Percentiles rank a stretch among this genome's conserved stretches.
Conservation (phyloP, 2,888 invertebrate species). For the Leptothorax acervorum region DNA sequence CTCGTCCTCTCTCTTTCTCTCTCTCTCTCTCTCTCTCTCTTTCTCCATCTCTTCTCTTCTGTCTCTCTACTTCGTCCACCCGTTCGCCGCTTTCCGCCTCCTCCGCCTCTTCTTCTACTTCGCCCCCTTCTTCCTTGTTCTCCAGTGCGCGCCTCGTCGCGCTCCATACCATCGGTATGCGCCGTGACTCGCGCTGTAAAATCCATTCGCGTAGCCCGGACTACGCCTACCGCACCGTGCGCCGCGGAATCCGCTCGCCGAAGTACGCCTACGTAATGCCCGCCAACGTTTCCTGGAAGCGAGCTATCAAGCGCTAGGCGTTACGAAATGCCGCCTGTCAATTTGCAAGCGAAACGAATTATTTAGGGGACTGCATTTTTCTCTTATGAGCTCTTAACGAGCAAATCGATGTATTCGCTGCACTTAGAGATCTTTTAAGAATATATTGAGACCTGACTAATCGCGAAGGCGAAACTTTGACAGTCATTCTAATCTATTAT, state of each 20-base stretch:
- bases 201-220: constrained; percentile 54
- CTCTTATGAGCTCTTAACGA: background rate
- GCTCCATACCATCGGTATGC: constrained; percentile 61
- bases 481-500: background rate
- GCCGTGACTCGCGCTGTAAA: constrained; percentile 54
- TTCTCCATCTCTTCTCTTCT: constrained; percentile 23
- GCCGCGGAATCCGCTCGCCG: constrained; percentile 44
- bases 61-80: constrained; percentile 57
- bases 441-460: background rate
- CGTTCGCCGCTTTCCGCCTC: constrained; percentile 61
- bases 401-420: background rate
- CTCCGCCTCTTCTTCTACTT: constrained; percentile 31
- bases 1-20: constrained; percentile 36
- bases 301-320: constrained; percentile 29
- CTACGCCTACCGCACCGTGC: constrained; percentile 68
- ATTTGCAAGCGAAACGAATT: constrained; percentile 36
- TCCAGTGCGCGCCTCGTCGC: constrained; percentile 53
- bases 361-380: background rate
- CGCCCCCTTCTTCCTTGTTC: constrained; percentile 54
- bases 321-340: constrained; percentile 46
- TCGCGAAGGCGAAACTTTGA: background rate
- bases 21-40: background rate
- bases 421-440: background rate
- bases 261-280: constrained; percentile 66
- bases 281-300: constrained; percentile 47